Percentiles rank a stretch among this genome's conserved stretches.
phyloP scores from a whole-genome alignment of 1,140 invertebrate genomes.

The Drosophila pruinosa region DNA sequence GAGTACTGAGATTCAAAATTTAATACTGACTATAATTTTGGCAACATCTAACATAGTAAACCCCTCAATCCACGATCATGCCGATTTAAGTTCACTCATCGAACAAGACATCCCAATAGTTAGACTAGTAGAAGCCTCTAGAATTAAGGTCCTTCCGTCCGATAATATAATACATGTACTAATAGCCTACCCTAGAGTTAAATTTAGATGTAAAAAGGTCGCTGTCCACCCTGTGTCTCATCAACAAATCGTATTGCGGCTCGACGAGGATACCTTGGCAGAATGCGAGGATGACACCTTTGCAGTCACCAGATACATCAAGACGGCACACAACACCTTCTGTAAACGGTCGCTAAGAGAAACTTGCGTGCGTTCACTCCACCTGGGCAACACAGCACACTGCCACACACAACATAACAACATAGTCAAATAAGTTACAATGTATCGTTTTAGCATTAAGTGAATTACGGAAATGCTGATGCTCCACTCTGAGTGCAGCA shows the following conservation, averaged over 20 bases:
- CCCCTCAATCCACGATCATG: not conserved
- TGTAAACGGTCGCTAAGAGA: not conserved
- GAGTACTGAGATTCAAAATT: not conserved
- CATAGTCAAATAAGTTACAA: too few species aligned
- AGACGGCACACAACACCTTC: not conserved
- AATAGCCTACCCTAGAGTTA: not conserved
- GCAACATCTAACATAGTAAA: not conserved
- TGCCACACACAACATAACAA: too few species aligned
- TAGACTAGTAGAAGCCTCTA: not conserved
- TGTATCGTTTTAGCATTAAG: too few species aligned
- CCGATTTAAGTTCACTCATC: not conserved
- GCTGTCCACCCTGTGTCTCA: not conserved
- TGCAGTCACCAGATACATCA: not conserved
- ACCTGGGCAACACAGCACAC: too few species aligned
- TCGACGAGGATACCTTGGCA: not conserved
- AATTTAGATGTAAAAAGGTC: not conserved
- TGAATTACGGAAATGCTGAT: too few species aligned
- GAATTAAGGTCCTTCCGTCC: not conserved
- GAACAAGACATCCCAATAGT: not conserved
- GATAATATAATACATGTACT: not conserved
- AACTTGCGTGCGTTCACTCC: too few species aligned
- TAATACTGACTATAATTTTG: not conserved
- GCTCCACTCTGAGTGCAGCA: too few species aligned
- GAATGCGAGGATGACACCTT: not conserved
- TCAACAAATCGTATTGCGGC: not conserved